Evolutionary conservation across 2,113 vertebrate genomes (phyloP).

Genomic region (Cynopterus brachyotis): DNA sequence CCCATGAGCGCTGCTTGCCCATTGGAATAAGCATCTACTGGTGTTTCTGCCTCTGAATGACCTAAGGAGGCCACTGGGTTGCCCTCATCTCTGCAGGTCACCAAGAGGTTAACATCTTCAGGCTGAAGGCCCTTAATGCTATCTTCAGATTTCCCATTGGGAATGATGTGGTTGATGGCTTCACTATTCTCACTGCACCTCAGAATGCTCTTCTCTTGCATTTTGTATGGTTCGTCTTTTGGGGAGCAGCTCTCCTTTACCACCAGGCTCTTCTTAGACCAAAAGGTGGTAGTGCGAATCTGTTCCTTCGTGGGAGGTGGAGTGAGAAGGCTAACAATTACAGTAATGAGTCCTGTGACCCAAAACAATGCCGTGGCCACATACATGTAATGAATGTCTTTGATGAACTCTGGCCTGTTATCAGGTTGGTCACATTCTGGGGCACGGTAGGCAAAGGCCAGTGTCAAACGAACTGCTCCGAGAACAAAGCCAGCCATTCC

Average conservation of each 20-base stretch:
- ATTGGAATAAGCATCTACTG: conserved; percentile 88
- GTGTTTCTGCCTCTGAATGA: conserved; percentile 89
- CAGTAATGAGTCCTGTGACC: conserved; percentile 91
- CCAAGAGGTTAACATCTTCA: conserved; percentile 91
- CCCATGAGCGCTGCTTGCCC: conserved; percentile 86
- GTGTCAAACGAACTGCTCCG: conserved; percentile 88
- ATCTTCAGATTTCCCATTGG: conserved; percentile 89
- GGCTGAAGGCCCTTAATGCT: conserved; percentile 86
- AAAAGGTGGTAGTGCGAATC: conserved; percentile 91
- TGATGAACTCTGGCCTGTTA: conserved; percentile 91
- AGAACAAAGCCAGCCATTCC: conserved; percentile 94
- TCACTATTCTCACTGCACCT: conserved; percentile 80
- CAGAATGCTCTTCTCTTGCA: conserved; percentile 84
- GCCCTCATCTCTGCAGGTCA: conserved; percentile 86
- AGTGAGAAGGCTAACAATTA: conserved; percentile 93
- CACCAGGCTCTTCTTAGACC: conserved; percentile 87
- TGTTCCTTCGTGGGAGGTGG: conserved; percentile 91
- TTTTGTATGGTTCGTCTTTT: conserved; percentile 84
- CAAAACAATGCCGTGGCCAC: conserved; percentile 94
- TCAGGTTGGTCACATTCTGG: conserved; percentile 94
- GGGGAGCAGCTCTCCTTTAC: conserved; percentile 71
- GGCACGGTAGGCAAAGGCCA: conserved; percentile 94
- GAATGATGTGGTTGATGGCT: conserved; percentile 84
- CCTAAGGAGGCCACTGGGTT: conserved; percentile 86
- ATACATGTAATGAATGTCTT: conserved; percentile 96